These are phyloP conservation scores for Fratercula arctica DNA, from an alignment of 2,797 vertebrate species.

Conservation along the genomic window DNA sequence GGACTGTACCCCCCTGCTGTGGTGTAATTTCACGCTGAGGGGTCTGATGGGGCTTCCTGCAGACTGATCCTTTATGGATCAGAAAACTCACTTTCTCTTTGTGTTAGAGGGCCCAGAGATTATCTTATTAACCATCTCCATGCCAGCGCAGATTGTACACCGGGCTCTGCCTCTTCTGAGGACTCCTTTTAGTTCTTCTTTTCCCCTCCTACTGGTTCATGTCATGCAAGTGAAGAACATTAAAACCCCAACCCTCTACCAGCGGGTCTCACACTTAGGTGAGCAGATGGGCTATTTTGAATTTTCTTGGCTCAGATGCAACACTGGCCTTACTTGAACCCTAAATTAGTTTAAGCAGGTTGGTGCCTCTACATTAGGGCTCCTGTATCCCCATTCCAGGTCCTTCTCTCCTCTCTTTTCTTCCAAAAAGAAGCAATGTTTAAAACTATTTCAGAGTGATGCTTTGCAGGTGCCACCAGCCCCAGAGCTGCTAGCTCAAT, in stretches of 20 bases:
- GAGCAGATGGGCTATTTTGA: neutral
- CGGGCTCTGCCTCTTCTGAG: neutral
- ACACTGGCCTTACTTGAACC: neutral
- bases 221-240: neutral
- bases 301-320: neutral
- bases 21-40: conserved; percentile 84
- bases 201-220: neutral
- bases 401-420: neutral
- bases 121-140: conserved; percentile 77
- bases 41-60: conserved; percentile 81
- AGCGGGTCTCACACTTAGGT: neutral
- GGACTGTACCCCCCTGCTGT: conserved; percentile 74
- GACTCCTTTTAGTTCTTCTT: neutral
- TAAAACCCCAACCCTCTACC: neutral
- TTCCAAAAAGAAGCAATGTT: neutral
- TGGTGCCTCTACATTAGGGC: neutral
- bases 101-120: conserved; percentile 65
- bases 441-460: neutral
- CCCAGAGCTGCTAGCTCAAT: neutral
- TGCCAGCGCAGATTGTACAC: conserved; percentile 28
- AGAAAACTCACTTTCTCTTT: conserved; percentile 82
- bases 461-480: neutral
- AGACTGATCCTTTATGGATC: conserved; percentile 85
- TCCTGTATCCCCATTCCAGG: neutral
- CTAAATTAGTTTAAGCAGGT: neutral